These are phyloP conservation scores for zebrafish (Danio rerio) DNA, from an alignment of 2,113 vertebrate genomes.

Conservation along the genomic window GRCz12tu NC_133194.1:14810501-14811000, in stretches of 20 bases:
- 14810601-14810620: not conserved
- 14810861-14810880: too few species aligned
- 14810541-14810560: not conserved
- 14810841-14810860: too few species aligned
- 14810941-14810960: too few species aligned
- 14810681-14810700: not conserved
- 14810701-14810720: not conserved
- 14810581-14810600: not conserved
- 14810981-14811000: too few species aligned
- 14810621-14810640: slow-evolving; percentile 2
- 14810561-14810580: slow-evolving; percentile 24
- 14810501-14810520: not conserved
- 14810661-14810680: slow-evolving; percentile 8
- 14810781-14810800: not conserved
- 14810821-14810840: not conserved
- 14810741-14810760: not conserved
- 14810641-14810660: not conserved
- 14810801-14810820: not conserved
- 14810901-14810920: too few species aligned
- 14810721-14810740: not conserved
- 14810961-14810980: too few species aligned
- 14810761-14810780: not conserved
- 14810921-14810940: too few species aligned
- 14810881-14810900: too few species aligned
- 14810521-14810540: not conserved